Evolutionary conservation across 2,888 invertebrate genomes (phyloP).

Genomic region (Meloe dianella): DNA sequence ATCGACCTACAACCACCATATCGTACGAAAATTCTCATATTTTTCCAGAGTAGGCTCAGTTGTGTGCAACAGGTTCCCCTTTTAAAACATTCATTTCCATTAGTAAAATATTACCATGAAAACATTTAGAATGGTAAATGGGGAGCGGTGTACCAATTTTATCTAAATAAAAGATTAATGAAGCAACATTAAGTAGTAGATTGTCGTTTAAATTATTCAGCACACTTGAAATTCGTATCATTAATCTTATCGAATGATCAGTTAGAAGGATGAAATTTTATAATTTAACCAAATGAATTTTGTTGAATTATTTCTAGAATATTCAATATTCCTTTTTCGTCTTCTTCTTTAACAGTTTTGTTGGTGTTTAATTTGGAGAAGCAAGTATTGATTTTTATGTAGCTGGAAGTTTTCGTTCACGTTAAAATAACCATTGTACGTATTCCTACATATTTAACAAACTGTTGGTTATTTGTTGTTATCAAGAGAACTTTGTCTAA

Average conservation of each 20-base stretch:
- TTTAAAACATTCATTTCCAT: constrained; percentile 34
- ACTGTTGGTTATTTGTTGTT: too few relatives aligned
- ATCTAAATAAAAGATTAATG: neutral
- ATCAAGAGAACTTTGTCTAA: too few relatives aligned
- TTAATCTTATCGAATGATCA: neutral
- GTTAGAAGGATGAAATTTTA: neutral
- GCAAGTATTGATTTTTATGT: neutral
- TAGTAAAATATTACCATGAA: neutral
- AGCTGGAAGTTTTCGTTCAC: neutral
- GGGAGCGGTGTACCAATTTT: neutral
- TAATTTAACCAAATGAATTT: neutral
- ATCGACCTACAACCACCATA: too few relatives aligned
- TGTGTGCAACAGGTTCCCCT: constrained; percentile 29
- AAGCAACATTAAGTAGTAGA: neutral
- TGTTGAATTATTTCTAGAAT: neutral
- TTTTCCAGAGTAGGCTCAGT: neutral
- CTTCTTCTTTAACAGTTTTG: neutral
- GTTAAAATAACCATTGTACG: neutral
- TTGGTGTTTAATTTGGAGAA: neutral
- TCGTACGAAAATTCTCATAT: neutral
- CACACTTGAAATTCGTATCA: neutral
- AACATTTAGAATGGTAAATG: neutral
- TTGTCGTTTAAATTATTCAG: neutral
- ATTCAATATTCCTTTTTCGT: neutral
- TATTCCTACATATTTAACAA: neutral